These are phyloP conservation scores for Lasioglossum figueresi DNA, from an alignment of 2,888 invertebrate genomes.

Conservation along the genomic window DNA sequence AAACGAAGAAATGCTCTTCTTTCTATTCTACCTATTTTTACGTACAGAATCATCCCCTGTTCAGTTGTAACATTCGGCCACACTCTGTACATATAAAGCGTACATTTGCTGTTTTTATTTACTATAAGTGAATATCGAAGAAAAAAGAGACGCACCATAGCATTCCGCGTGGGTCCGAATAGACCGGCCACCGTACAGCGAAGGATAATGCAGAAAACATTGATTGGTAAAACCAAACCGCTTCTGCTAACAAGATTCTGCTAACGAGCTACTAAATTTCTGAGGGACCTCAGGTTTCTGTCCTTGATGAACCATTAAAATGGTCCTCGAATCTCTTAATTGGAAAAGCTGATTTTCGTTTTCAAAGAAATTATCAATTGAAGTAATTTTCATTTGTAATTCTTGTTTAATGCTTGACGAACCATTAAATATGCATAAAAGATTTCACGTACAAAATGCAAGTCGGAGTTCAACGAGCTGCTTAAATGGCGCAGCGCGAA, in stretches of 20 bases:
- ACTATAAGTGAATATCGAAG: too few species aligned
- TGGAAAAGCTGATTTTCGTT: neutral
- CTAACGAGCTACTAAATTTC: neutral
- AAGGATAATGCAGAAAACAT: neutral
- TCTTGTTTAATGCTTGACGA: neutral
- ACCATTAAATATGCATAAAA: neutral
- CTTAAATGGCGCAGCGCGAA: neutral
- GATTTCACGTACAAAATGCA: neutral
- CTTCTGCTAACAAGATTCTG: neutral
- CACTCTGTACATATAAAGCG: too few species aligned
- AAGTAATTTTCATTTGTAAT: neutral
- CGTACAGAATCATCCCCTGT: too few species aligned
- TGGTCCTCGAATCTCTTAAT: constrained; percentile 2
- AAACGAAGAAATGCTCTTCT: too few species aligned
- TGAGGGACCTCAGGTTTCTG: neutral
- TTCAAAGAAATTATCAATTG: neutral
- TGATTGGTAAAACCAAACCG: constrained; percentile 3
- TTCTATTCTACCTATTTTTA: too few species aligned
- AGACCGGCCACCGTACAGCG: neutral
- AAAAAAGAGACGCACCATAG: neutral
- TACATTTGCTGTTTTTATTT: too few species aligned
- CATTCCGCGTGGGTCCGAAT: neutral
- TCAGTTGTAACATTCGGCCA: too few species aligned
- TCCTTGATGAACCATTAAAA: constrained; percentile 6
- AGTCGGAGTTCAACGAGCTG: neutral